Conservation (phyloP, 2,888 invertebrate genomes). For the Orchesella flavescens region DNA sequence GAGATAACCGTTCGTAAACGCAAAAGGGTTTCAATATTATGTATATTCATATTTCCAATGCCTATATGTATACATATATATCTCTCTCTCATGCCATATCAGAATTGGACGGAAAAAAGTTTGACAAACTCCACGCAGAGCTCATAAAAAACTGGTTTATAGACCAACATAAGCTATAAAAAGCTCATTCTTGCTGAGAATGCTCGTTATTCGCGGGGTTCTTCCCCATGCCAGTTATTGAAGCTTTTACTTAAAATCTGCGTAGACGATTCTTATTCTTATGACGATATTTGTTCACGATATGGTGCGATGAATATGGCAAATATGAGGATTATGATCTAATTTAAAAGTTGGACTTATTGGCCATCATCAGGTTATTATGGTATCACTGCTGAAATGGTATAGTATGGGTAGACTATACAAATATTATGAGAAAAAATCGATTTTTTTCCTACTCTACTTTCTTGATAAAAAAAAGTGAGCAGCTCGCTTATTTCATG, state of each 20-base stretch:
- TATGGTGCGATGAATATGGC: not conserved
- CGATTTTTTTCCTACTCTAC: no score
- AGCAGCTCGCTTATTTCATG: not conserved
- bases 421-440: no score
- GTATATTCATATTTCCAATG: not conserved
- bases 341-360: slow-evolving; percentile 42
- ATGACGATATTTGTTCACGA: slow-evolving; percentile 1
- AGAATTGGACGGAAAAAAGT: slow-evolving; percentile 31
- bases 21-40: slow-evolving; percentile 29
- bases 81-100: not conserved
- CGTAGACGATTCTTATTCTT: no score
- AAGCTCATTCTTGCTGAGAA: slow-evolving; percentile 45
- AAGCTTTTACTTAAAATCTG: no score
- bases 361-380: slow-evolving; percentile 54
- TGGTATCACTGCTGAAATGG: not conserved
- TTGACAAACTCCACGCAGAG: slow-evolving; percentile 48
- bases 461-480: no score
- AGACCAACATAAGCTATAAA: slow-evolving; percentile 55
- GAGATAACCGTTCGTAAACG: slow-evolving; percentile 22
- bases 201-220: not conserved
- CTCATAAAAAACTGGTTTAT: slow-evolving; percentile 60
- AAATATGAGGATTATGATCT: slow-evolving; percentile 34
- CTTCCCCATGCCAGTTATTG: no score
- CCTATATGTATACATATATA: not conserved
- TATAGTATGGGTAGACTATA: slow-evolving; percentile 1